Evolutionary conservation across 2,888 invertebrate genomes (phyloP).

Genomic region (Leptinotarsa peninsularis): DNA sequence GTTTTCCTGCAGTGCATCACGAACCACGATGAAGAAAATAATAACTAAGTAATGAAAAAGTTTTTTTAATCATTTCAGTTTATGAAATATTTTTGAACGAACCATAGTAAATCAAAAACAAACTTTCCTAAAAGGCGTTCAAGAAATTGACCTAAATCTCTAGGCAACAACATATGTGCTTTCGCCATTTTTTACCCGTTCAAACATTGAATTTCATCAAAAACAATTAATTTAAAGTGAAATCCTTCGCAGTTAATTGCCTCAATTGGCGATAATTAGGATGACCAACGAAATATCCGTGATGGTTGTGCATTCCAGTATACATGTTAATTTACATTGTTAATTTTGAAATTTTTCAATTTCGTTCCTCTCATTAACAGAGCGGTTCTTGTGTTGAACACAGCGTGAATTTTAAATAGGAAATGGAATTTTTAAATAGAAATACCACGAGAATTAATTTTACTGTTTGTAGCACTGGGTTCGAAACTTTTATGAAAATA

Average conservation of each 20-base stretch:
- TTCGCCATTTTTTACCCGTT: slow-evolving; percentile 2
- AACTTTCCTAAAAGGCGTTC: slow-evolving; percentile 5
- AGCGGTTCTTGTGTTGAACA: not conserved
- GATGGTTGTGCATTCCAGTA: slow-evolving; percentile 2
- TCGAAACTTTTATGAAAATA: no score
- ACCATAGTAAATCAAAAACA: not conserved
- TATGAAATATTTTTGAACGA: no score
- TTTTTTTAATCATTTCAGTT: no score
- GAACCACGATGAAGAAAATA: no score
- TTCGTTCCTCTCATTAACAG: not conserved
- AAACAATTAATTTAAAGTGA: slow-evolving; percentile 17
- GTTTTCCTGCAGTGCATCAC: no score
- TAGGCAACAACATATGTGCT: not conserved
- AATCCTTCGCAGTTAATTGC: not conserved
- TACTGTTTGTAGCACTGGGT: not conserved
- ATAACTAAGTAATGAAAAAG: no score
- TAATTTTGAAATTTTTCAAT: not conserved
- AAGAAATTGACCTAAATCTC: slow-evolving; percentile 6
- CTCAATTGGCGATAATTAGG: slow-evolving; percentile 15
- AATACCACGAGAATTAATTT: not conserved
- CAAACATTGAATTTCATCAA: not conserved
- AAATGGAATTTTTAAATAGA: not conserved
- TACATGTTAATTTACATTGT: not conserved
- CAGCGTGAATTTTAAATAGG: not conserved
- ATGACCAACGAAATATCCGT: slow-evolving; percentile 12